Evolutionary conservation across 2,797 vertebrate genomes (phyloP).

Genomic region (Sarcoramphus papa): DNA sequence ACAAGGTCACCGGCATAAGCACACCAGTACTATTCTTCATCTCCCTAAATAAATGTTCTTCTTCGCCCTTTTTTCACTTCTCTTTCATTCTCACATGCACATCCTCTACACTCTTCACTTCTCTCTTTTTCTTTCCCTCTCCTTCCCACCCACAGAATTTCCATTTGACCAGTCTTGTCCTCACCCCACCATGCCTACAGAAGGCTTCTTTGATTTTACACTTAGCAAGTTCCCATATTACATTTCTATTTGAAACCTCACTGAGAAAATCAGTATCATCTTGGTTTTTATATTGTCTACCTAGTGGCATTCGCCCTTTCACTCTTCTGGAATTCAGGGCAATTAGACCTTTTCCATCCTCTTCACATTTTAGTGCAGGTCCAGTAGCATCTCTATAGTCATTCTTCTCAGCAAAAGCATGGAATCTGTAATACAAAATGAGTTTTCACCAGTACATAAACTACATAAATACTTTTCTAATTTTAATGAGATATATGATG

Average conservation of each 20-base stretch:
- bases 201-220: neutral
- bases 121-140: neutral
- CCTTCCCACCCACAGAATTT: neutral
- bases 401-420: conserved; percentile 74
- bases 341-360: conserved; percentile 10
- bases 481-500: neutral
- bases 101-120: neutral
- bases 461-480: neutral
- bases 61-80: neutral
- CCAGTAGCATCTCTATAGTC: conserved; percentile 3
- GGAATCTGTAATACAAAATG: conserved; percentile 72
- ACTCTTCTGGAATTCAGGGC: conserved; percentile 48
- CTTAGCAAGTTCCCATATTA: neutral
- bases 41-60: neutral
- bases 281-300: conserved; percentile 46
- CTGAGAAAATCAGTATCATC: neutral
- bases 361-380: neutral
- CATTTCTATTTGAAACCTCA: neutral
- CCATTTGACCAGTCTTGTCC: neutral
- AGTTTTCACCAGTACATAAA: neutral
- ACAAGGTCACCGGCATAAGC: neutral
- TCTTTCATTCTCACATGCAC: neutral
- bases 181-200: neutral
- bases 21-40: neutral
- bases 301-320: conserved; percentile 71